A percentile compares a stretch with the other conserved stretches of the same genome.
Evolutionary conservation across 2,888 invertebrate genomes (phyloP).

Genomic region (Apeira syringaria): DNA sequence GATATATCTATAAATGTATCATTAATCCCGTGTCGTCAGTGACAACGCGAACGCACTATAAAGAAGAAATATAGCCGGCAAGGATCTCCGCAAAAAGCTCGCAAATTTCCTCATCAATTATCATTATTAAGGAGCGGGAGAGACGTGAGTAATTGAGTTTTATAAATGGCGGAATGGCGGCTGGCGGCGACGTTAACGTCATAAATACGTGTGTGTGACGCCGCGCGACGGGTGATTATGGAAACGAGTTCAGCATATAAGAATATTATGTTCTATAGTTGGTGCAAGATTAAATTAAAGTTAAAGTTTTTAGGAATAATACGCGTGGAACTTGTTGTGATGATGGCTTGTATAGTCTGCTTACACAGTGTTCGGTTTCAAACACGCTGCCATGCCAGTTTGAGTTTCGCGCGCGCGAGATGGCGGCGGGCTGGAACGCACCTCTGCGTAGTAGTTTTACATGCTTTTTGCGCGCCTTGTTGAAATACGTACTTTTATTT

Average conservation of each 20-base stretch:
- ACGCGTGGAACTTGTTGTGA: no score
- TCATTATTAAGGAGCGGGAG: conserved; percentile 75
- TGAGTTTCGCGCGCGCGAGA: no score
- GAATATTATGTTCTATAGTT: neutral
- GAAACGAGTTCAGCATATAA: conserved; percentile 12
- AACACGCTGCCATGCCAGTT: no score
- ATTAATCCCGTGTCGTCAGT: conserved; percentile 20
- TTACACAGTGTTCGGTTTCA: no score
- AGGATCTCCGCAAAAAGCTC: conserved; percentile 81
- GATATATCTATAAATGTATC: conserved; percentile 1
- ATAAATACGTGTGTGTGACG: conserved; percentile 43
- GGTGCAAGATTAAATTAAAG: no score
- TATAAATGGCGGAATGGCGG: conserved; percentile 64
- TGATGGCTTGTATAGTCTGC: no score
- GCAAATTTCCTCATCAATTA: conserved; percentile 83
- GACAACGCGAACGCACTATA: conserved; percentile 47
- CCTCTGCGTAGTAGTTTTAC: no score
- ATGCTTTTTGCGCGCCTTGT: no score
- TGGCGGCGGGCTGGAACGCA: no score
- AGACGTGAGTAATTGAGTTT: conserved; percentile 78
- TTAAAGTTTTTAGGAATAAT: no score
- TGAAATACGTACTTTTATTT: no score
- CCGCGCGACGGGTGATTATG: conserved; percentile 28
- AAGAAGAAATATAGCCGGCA: conserved; percentile 73
- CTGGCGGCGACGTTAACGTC: conserved; percentile 56